phyloP scores from a whole-genome alignment of 1,140 invertebrate species.

The Zaprionus kolodkinae region DNA sequence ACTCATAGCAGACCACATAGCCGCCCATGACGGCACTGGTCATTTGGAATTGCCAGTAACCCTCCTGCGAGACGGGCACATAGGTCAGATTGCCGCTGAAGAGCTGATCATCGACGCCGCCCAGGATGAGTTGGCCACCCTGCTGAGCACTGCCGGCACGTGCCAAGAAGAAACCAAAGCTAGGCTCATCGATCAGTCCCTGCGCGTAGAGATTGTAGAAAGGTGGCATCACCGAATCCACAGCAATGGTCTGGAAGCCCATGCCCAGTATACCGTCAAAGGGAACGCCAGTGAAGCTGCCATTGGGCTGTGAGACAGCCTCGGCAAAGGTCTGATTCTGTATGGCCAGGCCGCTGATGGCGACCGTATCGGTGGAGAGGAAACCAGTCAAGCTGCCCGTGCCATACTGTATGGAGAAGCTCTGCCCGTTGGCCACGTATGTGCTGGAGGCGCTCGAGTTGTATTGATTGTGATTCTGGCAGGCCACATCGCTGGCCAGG shows the following conservation, averaged over 20 bases:
- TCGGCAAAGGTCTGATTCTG: constrained; percentile 97
- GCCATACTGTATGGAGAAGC: constrained; percentile 72
- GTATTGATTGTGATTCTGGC: constrained; percentile 69
- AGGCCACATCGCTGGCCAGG: constrained; percentile 58
- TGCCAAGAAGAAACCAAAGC: constrained; percentile 98
- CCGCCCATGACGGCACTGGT: constrained; percentile 52
- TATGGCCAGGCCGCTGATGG: constrained; percentile 87
- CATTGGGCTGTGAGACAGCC: constrained; percentile 94
- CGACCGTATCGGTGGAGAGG: constrained; percentile 68
- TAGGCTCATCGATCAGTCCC: constrained; percentile 89
- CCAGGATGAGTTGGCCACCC: constrained; percentile 68
- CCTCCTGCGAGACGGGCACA: constrained; percentile 65
- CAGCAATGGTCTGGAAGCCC: constrained; percentile 94
- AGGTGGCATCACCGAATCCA: constrained; percentile 94
- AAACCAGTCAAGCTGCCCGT: constrained; percentile 65
- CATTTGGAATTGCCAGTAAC: constrained; percentile 83
- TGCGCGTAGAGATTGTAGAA: constrained; percentile 97
- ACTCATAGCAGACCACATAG: constrained; percentile 83
- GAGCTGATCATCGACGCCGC: constrained; percentile 63
- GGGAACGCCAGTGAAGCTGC: constrained; percentile 95
- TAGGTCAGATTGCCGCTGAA: constrained; percentile 72
- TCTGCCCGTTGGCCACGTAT: constrained; percentile 54
- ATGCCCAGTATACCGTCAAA: constrained; percentile 98
- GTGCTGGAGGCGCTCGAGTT: constrained; percentile 67
- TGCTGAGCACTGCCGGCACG: constrained; percentile 55